Conservation (phyloP, 2,797 vertebrate species). For the Takifugu ocellatus region DNA sequence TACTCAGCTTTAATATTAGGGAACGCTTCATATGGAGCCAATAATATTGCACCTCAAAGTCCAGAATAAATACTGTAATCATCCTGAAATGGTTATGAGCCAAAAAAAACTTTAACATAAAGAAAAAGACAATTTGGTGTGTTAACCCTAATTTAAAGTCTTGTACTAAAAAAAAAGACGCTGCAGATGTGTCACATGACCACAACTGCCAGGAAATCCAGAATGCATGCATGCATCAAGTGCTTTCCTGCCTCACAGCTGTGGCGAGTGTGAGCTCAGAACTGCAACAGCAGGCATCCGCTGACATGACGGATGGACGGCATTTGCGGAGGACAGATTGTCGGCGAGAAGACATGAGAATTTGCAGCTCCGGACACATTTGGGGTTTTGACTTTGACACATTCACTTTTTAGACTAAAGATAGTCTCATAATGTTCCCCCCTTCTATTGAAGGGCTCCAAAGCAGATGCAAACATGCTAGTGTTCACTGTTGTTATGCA, state of each 20-base stretch:
- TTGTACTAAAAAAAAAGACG: no score
- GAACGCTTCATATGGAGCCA: no score
- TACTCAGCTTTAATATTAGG: no score
- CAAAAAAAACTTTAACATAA: no score
- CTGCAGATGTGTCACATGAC: no score
- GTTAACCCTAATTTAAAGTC: no score
- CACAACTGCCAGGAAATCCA: slow-evolving; percentile 6
- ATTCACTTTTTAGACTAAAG: slow-evolving; percentile 15
- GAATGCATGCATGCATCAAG: slow-evolving; percentile 26
- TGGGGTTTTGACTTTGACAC: slow-evolving; percentile 9
- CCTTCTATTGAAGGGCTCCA: slow-evolving; percentile 16
- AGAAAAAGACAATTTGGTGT: no score
- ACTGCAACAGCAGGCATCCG: background rate
- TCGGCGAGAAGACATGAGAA: background rate
- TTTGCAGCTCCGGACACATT: slow-evolving; percentile 5
- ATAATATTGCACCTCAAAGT: no score
- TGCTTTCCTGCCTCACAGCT: slow-evolving; percentile 27
- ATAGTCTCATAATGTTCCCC: slow-evolving; percentile 30
- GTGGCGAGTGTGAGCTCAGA: slow-evolving; percentile 11
- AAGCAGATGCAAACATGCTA: slow-evolving; percentile 23
- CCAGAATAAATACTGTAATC: no score
- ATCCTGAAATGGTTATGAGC: no score
- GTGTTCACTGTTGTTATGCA: slow-evolving; percentile 21
- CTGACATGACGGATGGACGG: slow-evolving; percentile 23
- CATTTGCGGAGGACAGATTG: slow-evolving; percentile 10